Percentiles rank a stretch among this genome's conserved stretches.
These are phyloP conservation scores for Pelobates fuscus DNA, from an alignment of 2,113 vertebrate genomes.

Conservation along the genomic window DNA sequence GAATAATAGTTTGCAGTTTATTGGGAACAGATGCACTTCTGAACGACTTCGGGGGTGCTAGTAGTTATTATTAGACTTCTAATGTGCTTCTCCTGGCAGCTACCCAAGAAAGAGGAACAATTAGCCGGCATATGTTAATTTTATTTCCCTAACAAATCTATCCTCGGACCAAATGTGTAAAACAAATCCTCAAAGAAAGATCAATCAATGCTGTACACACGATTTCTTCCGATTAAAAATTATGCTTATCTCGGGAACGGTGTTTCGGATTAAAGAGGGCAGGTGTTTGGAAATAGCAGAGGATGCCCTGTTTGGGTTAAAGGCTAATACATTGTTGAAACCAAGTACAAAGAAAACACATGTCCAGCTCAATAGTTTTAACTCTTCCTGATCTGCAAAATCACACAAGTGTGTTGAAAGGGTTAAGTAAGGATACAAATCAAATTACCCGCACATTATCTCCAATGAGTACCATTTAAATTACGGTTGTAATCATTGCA, in stretches of 20 bases:
- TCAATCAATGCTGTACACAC: conserved; percentile 83
- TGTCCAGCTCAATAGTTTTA: conserved; percentile 56
- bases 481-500: conserved; percentile 70
- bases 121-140: conserved; percentile 91
- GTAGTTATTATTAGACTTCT: conserved; percentile 84
- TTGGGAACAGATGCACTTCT: conserved; percentile 84
- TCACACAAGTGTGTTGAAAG: conserved; percentile 47
- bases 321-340: conserved; percentile 55
- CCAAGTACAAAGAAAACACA: conserved; percentile 62
- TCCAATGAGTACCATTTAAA: conserved; percentile 65
- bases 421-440: conserved; percentile 58
- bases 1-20: conserved; percentile 85
- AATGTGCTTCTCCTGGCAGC: conserved; percentile 83
- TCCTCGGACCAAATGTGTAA: conserved; percentile 85
- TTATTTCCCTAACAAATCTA: conserved; percentile 89
- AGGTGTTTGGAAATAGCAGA: conserved; percentile 67
- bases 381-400: conserved; percentile 21
- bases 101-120: conserved; percentile 88
- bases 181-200: conserved; percentile 88
- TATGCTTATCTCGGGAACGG: conserved; percentile 76
- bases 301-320: conserved; percentile 58
- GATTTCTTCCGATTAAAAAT: conserved; percentile 80
- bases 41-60: conserved; percentile 82
- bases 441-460: conserved; percentile 64
- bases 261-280: conserved; percentile 76